A percentile compares a stretch with the other conserved stretches of the same genome.
These are phyloP conservation scores for Pocillopora verrucosa DNA, from an alignment of 64 coral and sea anemone genomes.

Conservation along the genomic window DNA sequence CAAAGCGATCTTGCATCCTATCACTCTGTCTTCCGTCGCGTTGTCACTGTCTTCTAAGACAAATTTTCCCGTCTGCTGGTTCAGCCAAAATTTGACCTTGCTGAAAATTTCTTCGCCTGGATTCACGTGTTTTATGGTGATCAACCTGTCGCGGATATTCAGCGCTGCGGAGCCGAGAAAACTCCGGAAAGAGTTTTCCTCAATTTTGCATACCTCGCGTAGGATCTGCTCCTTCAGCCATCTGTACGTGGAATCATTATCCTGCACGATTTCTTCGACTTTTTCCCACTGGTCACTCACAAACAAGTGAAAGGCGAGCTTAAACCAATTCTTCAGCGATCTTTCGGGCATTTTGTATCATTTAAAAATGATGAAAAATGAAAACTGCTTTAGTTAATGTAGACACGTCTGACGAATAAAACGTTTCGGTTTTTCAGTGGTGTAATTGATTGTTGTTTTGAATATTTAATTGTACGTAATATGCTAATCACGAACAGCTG, in stretches of 20 bases:
- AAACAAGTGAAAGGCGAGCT: conserved; percentile 71
- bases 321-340: conserved; percentile 70
- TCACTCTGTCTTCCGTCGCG: conserved; percentile 34
- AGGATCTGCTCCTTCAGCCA: conserved; percentile 79
- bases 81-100: conserved; percentile 61
- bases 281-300: conserved; percentile 72
- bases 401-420: neutral
- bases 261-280: conserved; percentile 61
- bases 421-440: neutral
- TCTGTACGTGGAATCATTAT: conserved; percentile 68
- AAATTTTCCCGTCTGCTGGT: conserved; percentile 20
- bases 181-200: conserved; percentile 47
- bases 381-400: neutral
- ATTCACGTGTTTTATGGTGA: conserved; percentile 41
- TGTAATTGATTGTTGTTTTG: neutral
- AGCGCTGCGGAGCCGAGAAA: conserved; percentile 60
- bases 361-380: neutral
- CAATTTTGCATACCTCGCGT: conserved; percentile 31
- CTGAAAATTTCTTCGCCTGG: conserved; percentile 48
- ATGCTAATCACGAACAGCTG: neutral
- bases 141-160: conserved; percentile 55
- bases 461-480: neutral
- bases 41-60: conserved; percentile 48
- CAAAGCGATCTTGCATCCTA: conserved; percentile 63
- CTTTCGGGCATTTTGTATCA: conserved; percentile 56